Evolutionary conservation across 2,113 vertebrate species (phyloP), one percentile per base, ranked within the genome.

Genomic region (Amia ocellicauda): DNA sequence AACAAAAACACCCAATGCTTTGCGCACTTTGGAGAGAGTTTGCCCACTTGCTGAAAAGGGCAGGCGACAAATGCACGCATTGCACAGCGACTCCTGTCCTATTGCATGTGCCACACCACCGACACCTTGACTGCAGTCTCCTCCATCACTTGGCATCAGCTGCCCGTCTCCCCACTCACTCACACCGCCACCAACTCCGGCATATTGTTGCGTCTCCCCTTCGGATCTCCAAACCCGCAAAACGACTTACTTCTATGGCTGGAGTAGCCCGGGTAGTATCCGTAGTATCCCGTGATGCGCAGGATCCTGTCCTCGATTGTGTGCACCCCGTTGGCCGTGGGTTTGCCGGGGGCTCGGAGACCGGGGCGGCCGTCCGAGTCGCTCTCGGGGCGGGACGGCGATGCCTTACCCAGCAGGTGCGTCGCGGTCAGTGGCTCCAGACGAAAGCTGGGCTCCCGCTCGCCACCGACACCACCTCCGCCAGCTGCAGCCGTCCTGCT

Each of bases 211-310:
- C 11, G 55, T 56, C 42, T 61, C 40, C 60, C 24, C 51, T 23
- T 67, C 60, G 19, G 60, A 54, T 55, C 61, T 9, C 2, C 40
- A 49, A 58, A 27, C 62, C 61, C 72, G 41, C n/a, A 36, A 14
- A 27, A 50, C 19, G 19, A 86, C 95, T 98, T 89, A 98, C 95
- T 94, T 93, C 89, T 95, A 68, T 95, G 95, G 82, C 93, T 93
- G 85, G 95, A 95, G 86, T 96, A 97, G 36, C 94, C 95, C 19
- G 95, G 94, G 76, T 94, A 96, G 76, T 98, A 98, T 74, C 96
- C 95, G 80, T 98, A 98, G 89, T 97, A 98, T 76, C 95, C 96
- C 29, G 95, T 98, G 86, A 98, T 98, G 79, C 95, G 91, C 78
- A 97, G 83, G 75, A 98, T 98, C 66, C 96, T 83, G 86, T 98